Percentiles rank a stretch among this genome's conserved stretches.
phyloP scores from a whole-genome alignment of 2,888 invertebrate species.

The Melieria picta region DNA sequence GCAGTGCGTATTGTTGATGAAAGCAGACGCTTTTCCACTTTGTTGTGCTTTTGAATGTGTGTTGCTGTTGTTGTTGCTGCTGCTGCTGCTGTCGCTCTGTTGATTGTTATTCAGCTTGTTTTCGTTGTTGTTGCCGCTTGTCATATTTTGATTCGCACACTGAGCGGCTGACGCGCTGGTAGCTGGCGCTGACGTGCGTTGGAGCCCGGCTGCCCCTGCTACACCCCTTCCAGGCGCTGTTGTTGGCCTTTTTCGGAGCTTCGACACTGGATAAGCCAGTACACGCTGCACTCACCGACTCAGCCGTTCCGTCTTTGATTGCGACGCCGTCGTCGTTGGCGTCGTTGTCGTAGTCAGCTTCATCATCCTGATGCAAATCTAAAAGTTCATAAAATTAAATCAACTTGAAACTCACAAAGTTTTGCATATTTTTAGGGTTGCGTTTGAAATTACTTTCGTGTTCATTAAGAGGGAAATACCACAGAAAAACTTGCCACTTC shows the following conservation, averaged over 20 bases:
- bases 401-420: conserved; percentile 38
- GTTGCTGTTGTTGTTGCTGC: background rate
- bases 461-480: conserved; percentile 21
- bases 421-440: conserved; percentile 38
- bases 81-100: background rate
- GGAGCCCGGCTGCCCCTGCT: background rate
- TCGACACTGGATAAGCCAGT: background rate
- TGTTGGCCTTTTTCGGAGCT: background rate
- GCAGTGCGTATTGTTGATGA: too few relatives aligned
- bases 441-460: conserved; percentile 27
- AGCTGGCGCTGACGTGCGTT: background rate
- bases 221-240: background rate
- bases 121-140: background rate
- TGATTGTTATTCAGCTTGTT: background rate
- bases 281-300: background rate
- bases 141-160: too few relatives aligned
- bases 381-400: conserved; percentile 40
- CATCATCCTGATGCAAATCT: conserved; percentile 34
- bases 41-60: background rate
- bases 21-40: background rate
- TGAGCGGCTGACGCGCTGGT: background rate
- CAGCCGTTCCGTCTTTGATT: background rate
- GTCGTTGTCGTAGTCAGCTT: conserved; percentile 10
- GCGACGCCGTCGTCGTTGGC: background rate
- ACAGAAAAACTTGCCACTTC: background rate